Evolutionary conservation across 2,113 vertebrate species (phyloP).

Genomic region (Dipodomys ordii): DNA sequence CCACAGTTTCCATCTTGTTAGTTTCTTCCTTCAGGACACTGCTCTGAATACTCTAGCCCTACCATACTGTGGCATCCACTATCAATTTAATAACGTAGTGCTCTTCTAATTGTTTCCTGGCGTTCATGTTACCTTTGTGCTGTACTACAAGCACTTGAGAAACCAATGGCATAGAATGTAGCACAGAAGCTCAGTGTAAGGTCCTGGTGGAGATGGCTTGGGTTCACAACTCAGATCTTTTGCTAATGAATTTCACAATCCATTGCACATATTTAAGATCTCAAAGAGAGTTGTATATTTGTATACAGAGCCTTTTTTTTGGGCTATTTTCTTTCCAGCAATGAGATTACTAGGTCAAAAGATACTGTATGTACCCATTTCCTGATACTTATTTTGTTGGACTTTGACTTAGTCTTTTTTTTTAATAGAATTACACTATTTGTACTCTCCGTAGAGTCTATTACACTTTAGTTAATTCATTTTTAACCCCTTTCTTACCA

Average conservation of each 20-base stretch:
- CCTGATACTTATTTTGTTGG: too few species aligned
- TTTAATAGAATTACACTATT: too few species aligned
- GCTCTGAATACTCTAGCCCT: not conserved
- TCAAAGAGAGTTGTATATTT: not conserved
- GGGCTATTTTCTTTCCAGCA: constrained; percentile 27
- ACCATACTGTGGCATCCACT: not conserved
- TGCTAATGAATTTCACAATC: not conserved
- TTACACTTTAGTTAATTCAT: too few species aligned
- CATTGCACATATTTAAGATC: not conserved
- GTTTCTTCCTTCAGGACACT: not conserved
- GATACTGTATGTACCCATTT: not conserved
- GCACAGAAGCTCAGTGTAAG: rapidly evolving
- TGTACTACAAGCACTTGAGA: not conserved
- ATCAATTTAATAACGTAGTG: not conserved
- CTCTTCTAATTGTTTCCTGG: not conserved
- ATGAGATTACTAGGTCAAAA: not conserved
- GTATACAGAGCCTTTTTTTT: not conserved
- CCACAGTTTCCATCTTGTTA: not conserved
- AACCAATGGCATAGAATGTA: not conserved
- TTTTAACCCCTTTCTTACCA: not conserved
- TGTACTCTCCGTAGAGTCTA: too few species aligned
- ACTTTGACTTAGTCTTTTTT: too few species aligned
- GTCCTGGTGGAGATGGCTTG: not conserved
- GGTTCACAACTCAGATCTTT: not conserved
- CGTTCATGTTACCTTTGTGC: not conserved